Percentiles rank a stretch among this genome's conserved stretches.
phyloP scores from a whole-genome alignment of 2,888 invertebrate species.

The Perizoma affinitatum region DNA sequence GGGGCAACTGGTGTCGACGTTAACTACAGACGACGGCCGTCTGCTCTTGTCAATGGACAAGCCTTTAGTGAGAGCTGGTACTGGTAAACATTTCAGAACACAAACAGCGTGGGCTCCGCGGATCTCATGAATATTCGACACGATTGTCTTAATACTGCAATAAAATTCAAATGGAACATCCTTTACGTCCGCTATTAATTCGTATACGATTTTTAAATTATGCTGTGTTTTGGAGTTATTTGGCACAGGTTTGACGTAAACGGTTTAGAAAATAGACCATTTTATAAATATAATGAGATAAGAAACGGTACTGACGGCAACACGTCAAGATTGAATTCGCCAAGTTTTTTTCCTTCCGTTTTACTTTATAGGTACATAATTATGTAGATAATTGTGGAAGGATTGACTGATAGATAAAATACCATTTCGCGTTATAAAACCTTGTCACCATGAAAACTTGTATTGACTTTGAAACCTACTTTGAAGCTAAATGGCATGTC shows the following conservation, averaged over 20 bases:
- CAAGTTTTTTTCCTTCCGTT: no score
- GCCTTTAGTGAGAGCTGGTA: conserved; percentile 14
- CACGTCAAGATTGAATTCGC: no score
- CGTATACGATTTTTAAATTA: conserved; percentile 60
- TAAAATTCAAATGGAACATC: conserved; percentile 61
- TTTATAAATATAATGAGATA: no score
- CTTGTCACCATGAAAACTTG: no score
- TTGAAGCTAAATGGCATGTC: background rate
- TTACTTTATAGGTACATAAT: no score
- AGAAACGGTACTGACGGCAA: no score
- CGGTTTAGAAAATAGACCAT: conserved; percentile 11
- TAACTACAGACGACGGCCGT: background rate
- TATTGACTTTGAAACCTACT: no score
- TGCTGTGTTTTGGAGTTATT: conserved; percentile 32
- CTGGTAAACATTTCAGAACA: conserved; percentile 26
- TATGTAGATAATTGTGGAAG: no score
- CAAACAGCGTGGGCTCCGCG: conserved; percentile 39
- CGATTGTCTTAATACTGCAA: conserved; percentile 53
- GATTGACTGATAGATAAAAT: no score
- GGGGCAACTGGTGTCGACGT: no score
- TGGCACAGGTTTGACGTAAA: conserved; percentile 18
- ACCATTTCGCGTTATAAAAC: no score
- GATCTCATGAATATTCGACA: conserved; percentile 57
- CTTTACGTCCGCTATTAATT: conserved; percentile 63
- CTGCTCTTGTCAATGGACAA: no score